Evolutionary conservation across 2,888 invertebrate species (phyloP), one percentile per base, ranked within the genome.

Genomic region (Allacma fusca): DNA sequence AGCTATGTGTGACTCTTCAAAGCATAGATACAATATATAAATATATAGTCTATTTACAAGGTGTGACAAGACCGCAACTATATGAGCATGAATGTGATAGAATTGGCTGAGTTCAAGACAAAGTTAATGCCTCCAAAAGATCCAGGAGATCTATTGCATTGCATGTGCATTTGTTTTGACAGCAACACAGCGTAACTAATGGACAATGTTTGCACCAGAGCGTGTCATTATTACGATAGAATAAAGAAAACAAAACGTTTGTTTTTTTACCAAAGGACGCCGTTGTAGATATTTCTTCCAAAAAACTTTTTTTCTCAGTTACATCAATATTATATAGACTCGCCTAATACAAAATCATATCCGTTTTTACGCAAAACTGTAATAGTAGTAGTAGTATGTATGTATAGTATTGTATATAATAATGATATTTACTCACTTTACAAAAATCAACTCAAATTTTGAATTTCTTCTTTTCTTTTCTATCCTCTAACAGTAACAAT

Each of bases 161-260:
- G 73, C 73, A 73, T 40, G 73, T 73, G 73, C 73, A 73, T 73
- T 73, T 73, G 62, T 73, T 59, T 73, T 40, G 73, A 62, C 62
- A 62, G 73, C 73, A 73, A 62, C 40, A 62, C 40, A 73, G 73
- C 40, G 62, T 34, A 59, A 34, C 50, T 72, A 23, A 62, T 73
- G 73, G 73, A 73, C 73, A 70, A 50, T 62, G 34, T 62, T 73
- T 62, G 29, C 73, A 62, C 73, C 70, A 50, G 70, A 70, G 26
- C 50, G 50, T 70, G n/a, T 50, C 70, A 70, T 50, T 50, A 50
- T 50, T 26, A 50, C 50, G 50, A 50, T 50, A 50, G 50, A 68
- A 68, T 34, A 65, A 65, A 65, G 65, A 65, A 28, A 65, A 28
- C 26, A 65, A 65, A 65, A 65, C 65, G 16, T 50, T 50, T 13